phyloP scores from a whole-genome alignment of 2,888 invertebrate genomes.

The Malacosoma neustria region DNA sequence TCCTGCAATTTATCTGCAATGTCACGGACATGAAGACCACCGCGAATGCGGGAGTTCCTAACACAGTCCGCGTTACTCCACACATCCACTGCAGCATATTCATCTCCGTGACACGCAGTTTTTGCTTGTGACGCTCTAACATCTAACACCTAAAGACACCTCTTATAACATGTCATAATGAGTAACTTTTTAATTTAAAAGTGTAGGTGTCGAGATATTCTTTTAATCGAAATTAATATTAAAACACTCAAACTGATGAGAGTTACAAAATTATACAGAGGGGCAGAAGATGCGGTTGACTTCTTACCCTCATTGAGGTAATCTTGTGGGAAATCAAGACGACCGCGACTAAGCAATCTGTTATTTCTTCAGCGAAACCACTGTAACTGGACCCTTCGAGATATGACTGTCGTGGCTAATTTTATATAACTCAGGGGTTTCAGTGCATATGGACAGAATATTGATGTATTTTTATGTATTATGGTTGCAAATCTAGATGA shows the following conservation, averaged over 20 bases:
- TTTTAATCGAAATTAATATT: no score
- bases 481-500: conserved; percentile 18
- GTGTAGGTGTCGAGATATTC: no score
- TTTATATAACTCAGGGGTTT: conserved; percentile 11
- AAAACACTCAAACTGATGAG: conserved; percentile 24
- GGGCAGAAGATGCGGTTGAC: conserved; percentile 36
- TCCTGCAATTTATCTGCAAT: no score
- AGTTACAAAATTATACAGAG: conserved; percentile 38
- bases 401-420: background rate
- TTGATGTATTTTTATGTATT: conserved; percentile 26
- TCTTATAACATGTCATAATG: no score
- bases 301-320: conserved; percentile 51
- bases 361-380: conserved; percentile 40
- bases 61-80: no score
- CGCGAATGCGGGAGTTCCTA: no score
- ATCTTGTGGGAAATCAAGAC: conserved; percentile 63
- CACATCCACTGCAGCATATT: no score
- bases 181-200: no score
- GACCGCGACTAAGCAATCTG: conserved; percentile 47
- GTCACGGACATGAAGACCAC: no score
- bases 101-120: no score
- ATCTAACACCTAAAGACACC: no score
- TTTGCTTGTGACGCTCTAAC: no score
- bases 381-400: conserved; percentile 24
- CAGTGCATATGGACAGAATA: conserved; percentile 23